Evolutionary conservation across 2,113 vertebrate genomes (phyloP).

Genomic region (Bubo scandiacus): DNA sequence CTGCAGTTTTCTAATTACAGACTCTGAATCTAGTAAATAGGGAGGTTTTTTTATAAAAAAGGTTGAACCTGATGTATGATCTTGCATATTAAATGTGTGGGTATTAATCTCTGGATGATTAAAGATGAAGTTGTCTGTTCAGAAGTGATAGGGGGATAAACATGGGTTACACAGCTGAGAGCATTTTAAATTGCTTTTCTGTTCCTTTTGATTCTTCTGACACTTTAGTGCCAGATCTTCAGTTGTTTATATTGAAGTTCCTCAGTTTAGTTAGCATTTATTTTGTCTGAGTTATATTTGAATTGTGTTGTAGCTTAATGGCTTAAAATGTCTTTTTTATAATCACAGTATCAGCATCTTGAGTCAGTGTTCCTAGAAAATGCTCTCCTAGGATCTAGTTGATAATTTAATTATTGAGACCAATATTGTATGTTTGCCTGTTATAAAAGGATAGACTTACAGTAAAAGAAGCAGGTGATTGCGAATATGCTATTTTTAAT

Average conservation of each 20-base stretch:
- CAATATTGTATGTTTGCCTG: fast-evolving
- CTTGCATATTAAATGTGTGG: background rate
- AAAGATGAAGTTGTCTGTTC: constrained; percentile 19
- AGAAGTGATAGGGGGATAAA: background rate
- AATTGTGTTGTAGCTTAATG: background rate
- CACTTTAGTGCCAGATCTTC: background rate
- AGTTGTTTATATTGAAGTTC: constrained; percentile 1
- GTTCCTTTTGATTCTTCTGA: constrained; percentile 1
- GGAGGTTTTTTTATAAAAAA: background rate
- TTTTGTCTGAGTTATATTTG: background rate
- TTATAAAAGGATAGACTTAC: background rate
- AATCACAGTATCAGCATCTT: background rate
- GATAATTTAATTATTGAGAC: background rate
- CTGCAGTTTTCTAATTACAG: constrained; percentile 22
- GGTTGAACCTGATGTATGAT: background rate
- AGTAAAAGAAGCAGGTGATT: background rate
- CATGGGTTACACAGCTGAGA: background rate
- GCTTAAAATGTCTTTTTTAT: background rate
- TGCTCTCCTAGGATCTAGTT: background rate
- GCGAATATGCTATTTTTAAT: background rate
- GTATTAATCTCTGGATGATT: constrained; percentile 3
- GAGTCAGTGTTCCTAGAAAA: background rate
- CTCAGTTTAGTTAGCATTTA: background rate
- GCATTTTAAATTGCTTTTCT: constrained; percentile 14
- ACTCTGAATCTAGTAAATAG: background rate